These are phyloP conservation scores for Aleiodes sp. DNA, from an alignment of 1,140 invertebrate species.

Conservation along the genomic window DNA sequence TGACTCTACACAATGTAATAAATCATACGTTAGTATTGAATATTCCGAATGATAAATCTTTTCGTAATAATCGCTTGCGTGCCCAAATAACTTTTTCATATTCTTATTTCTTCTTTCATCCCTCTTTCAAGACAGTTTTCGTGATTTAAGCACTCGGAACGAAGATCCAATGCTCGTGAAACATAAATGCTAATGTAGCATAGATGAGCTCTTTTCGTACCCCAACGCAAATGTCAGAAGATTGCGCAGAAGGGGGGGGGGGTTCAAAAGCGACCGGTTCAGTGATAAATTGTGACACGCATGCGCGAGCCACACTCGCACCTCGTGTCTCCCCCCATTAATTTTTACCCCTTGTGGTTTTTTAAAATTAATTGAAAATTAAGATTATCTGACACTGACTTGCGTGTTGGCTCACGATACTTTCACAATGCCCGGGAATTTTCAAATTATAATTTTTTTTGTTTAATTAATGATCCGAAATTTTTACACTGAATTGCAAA, in stretches of 20 bases:
- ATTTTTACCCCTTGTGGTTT: conserved; percentile 33
- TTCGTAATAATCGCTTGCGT: not conserved
- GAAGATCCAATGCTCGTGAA: conserved; percentile 39
- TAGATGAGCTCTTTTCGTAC: not conserved
- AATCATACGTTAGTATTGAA: not conserved
- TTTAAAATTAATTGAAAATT: conserved; percentile 53
- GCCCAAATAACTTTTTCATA: not conserved
- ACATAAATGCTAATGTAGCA: conserved; percentile 46
- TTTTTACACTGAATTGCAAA: too few relatives aligned
- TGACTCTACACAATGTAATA: not conserved
- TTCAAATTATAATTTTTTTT: too few relatives aligned
- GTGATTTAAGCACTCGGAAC: conserved; percentile 38
- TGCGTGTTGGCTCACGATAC: conserved; percentile 8
- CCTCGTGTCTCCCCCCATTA: conserved; percentile 47
- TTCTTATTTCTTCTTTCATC: not conserved
- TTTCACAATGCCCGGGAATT: not conserved
- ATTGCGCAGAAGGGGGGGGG: not conserved
- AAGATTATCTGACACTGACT: conserved; percentile 32
- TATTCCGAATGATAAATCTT: not conserved
- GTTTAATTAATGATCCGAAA: too few relatives aligned
- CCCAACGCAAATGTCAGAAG: too few relatives aligned
- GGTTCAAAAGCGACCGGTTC: not conserved
- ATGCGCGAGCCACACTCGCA: conserved; percentile 31
- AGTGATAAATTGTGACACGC: conserved; percentile 17
- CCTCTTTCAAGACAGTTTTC: not conserved